A percentile compares a stretch with the other conserved stretches of the same genome.
Conservation (phyloP, 2,888 invertebrate species). For the Noctua janthina region DNA sequence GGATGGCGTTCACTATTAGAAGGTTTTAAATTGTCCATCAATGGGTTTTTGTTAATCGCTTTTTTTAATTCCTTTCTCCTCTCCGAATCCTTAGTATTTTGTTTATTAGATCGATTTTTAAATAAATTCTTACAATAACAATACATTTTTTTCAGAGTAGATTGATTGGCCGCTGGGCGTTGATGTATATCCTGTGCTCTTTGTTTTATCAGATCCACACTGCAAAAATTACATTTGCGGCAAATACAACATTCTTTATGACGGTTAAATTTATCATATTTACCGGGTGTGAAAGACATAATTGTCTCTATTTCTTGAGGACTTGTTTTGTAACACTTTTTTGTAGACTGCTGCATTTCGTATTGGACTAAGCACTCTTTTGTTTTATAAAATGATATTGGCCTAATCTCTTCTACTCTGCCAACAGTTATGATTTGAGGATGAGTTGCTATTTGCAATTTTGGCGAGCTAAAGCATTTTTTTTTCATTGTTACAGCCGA, state of each 20-base stretch:
- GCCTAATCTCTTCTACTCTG: conserved; percentile 55
- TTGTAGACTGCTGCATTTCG: conserved; percentile 45
- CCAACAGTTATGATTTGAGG: conserved; percentile 33
- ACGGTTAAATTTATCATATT: conserved; percentile 70
- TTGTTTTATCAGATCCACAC: background rate
- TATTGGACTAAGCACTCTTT: conserved; percentile 60
- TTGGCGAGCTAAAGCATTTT: conserved; percentile 69
- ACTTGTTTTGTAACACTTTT: conserved; percentile 33
- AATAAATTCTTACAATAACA: conserved; percentile 39
- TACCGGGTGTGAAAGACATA: conserved; percentile 49
- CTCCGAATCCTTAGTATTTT: background rate
- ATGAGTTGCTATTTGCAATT: conserved; percentile 60
- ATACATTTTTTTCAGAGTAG: conserved; percentile 23
- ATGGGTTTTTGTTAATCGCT: background rate
- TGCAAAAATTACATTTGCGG: conserved; percentile 4
- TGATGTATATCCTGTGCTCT: conserved; percentile 4
- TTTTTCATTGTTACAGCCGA: no score
- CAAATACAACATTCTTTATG: conserved; percentile 4
- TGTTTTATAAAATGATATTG: conserved; percentile 54
- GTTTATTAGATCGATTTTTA: conserved; percentile 18
- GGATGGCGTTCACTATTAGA: conserved; percentile 58
- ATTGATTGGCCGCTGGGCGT: background rate
- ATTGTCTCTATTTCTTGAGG: conserved; percentile 21
- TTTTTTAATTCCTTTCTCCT: background rate
- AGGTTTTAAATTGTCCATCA: conserved; percentile 49